These are phyloP conservation scores for Graptemys geographica DNA, from an alignment of 2,797 vertebrate species.

Conservation along the genomic window DNA sequence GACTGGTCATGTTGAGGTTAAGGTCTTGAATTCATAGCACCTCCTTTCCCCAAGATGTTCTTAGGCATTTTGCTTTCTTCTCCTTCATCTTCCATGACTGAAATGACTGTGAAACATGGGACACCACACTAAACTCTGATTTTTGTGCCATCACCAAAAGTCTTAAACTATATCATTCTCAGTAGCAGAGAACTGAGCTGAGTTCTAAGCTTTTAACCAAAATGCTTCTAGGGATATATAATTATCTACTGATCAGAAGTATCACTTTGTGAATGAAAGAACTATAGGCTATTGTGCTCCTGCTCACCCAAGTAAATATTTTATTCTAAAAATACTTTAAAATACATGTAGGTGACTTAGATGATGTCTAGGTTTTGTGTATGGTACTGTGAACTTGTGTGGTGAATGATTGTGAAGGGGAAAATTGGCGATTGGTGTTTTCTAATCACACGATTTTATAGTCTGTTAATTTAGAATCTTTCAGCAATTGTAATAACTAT, in stretches of 20 bases:
- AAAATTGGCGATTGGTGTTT: background rate
- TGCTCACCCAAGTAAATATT: background rate
- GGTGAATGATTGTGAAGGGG: accelerated
- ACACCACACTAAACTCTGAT: background rate
- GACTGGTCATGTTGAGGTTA: background rate
- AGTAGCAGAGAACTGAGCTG: background rate
- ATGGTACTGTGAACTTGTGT: background rate
- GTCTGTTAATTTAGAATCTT: background rate
- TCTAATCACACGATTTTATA: background rate
- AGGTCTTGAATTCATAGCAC: background rate
- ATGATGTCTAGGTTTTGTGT: accelerated
- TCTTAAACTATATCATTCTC: background rate
- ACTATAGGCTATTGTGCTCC: background rate
- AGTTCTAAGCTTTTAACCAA: background rate
- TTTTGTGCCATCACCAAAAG: background rate
- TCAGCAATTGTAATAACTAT: background rate
- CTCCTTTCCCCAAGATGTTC: background rate
- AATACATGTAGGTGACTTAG: background rate
- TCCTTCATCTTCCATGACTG: background rate
- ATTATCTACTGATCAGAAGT: background rate
- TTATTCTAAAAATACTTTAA: background rate
- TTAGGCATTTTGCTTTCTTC: background rate
- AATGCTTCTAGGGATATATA: too few species aligned
- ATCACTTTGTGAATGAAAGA: background rate
- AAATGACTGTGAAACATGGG: background rate